These are phyloP conservation scores for Urosaurus nigricauda DNA, from an alignment of 2,797 vertebrate genomes.

Conservation along the genomic window DNA sequence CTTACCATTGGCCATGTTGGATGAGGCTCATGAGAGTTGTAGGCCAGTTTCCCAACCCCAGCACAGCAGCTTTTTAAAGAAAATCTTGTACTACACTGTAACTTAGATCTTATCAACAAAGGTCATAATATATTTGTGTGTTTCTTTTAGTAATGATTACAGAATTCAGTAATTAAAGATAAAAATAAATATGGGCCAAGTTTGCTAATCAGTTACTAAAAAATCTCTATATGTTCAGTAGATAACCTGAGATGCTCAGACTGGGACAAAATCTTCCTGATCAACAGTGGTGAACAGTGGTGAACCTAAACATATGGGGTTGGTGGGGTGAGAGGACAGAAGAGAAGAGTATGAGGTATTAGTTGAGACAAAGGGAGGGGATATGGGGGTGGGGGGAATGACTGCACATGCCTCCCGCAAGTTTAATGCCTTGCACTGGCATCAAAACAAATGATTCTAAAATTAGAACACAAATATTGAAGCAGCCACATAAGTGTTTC, in stretches of 20 bases:
- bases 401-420: conserved; percentile 22
- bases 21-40: neutral
- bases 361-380: conserved; percentile 14
- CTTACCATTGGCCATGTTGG: neutral
- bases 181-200: neutral
- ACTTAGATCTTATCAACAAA: no score
- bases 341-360: neutral
- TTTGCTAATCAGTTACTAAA: neutral
- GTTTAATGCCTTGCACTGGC: neutral
- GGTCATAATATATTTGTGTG: neutral
- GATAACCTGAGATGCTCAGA: neutral
- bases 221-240: neutral
- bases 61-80: neutral
- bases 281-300: neutral
- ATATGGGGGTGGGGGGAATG: neutral
- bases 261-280: neutral
- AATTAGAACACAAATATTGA: conserved; percentile 18
- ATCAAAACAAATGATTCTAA: conserved; percentile 14
- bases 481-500: neutral
- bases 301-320: neutral
- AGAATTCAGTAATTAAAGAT: neutral
- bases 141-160: neutral
- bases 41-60: neutral
- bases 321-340: neutral
- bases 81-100: neutral